A percentile compares a stretch with the other conserved stretches of the same genome.
phyloP scores from a whole-genome alignment of 2,888 invertebrate species.

The Acronicta psi region DNA sequence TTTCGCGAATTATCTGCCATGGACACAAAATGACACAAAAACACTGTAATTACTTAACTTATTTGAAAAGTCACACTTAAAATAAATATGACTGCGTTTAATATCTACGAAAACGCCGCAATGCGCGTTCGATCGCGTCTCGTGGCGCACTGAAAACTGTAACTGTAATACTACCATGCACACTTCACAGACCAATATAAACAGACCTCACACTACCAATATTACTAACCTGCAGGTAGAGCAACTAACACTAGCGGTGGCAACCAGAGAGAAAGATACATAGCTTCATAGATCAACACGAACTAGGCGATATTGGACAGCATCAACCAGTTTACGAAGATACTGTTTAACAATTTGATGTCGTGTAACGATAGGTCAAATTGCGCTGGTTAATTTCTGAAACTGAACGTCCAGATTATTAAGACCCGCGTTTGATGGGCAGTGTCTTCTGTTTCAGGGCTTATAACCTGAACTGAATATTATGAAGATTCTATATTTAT shows the following conservation, averaged over 20 bases:
- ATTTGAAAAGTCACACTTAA: background rate
- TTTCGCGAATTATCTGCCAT: background rate
- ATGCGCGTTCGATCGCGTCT: constrained; percentile 66
- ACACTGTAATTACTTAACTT: background rate
- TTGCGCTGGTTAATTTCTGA: background rate
- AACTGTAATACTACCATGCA: constrained; percentile 58
- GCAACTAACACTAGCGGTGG: constrained; percentile 6
- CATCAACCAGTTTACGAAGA: constrained; percentile 1
- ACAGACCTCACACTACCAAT: constrained; percentile 31
- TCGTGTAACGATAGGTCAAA: background rate
- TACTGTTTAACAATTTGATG: background rate
- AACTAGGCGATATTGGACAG: constrained; percentile 15
- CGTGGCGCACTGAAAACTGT: constrained; percentile 70
- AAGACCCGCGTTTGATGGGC: background rate
- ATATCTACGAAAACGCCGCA: constrained; percentile 49
- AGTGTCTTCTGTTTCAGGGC: background rate
- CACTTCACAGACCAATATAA: constrained; percentile 39
- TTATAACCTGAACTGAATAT: too few species aligned
- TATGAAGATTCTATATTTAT: too few species aligned
- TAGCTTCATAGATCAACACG: constrained; percentile 5
- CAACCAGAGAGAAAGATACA: constrained; percentile 22
- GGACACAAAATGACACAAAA: constrained; percentile 3
- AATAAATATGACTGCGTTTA: background rate
- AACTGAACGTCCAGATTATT: background rate
- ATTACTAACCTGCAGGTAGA: background rate